Base-by-base conservation (phyloP, 2,888 invertebrate genomes). In the Limnephilus rhombicus region DNA sequence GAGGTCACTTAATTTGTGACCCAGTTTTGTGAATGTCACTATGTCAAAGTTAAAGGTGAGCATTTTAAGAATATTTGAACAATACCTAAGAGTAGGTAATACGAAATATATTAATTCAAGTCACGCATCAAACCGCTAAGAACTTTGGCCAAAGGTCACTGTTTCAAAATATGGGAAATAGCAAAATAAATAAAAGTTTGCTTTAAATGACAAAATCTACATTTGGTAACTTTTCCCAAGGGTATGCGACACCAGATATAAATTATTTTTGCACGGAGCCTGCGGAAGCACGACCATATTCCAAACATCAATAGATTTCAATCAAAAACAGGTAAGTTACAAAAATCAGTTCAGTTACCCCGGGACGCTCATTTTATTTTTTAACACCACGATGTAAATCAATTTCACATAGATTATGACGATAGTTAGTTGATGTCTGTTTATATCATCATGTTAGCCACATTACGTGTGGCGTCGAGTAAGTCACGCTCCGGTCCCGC, bases 401-500 rank as follows among this genome's bases (percentile, higher is more conserved):
- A 15, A 49, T 68, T 68, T 18, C 18, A 5, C 68, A 7, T 18
- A 68, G 9, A 24, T 68, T 68, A 9, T 68, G 24, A 68, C 68
- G 24, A 68, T 24, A 24, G 68, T 24, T 68, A n/a, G 68, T 68
- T 68, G 68, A 68, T 24, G n/a, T 68, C 68, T 68, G 68, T 68
- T 24, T 68, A 9, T n/a, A 68, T 24, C 24, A 68, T 18, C 15
- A 18, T 53, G 53, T 68, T 68, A 68, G 68, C 7, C 24, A 7
- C 68, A 68, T 68, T 68, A 68, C 68, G n/a, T 68, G 68, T n/a
- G 68, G 68, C 68, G 68, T n/a, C 68, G 68, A 68, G 68, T 68
- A 68, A 68, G 68, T 68, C 68, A 68, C 68, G 68, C 68, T 68
- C n/a, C n/a, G n/a, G n/a, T 68, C 7, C 68, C 68, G 68, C 68